These are phyloP conservation scores for Drosophila mojavensis DNA, from an alignment of 1,140 invertebrate genomes.

Conservation along the genomic window DNA sequence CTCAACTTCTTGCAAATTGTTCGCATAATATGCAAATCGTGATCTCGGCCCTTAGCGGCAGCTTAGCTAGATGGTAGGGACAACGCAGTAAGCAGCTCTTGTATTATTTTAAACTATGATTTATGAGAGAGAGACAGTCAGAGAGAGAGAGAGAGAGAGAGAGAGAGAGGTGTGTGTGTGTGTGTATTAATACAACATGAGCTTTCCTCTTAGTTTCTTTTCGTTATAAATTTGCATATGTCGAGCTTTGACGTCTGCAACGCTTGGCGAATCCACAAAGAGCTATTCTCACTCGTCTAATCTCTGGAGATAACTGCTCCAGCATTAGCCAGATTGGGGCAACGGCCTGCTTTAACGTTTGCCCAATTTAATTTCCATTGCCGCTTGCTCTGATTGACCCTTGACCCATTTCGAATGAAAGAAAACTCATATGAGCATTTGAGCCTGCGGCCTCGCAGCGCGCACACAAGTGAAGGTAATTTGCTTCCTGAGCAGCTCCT, in stretches of 20 bases:
- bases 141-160: not conserved
- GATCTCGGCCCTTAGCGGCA: conserved; percentile 22
- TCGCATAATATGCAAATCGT: conserved; percentile 75
- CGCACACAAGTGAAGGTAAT: conserved; percentile 72
- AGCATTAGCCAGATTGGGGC: conserved; percentile 40
- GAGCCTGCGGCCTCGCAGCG: conserved; percentile 23
- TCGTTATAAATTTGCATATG: conserved; percentile 43
- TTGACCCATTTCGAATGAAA: conserved; percentile 30
- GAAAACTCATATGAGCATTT: conserved; percentile 26
- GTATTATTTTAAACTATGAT: conserved; percentile 48
- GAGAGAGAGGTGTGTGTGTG: too few relatives aligned
- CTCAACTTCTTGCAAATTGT: conserved; percentile 73
- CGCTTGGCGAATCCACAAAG: conserved; percentile 45
- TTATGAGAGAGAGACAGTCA: conserved; percentile 16
- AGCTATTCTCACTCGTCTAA: conserved; percentile 9
- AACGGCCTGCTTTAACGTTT: conserved; percentile 16
- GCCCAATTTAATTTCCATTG: conserved; percentile 52
- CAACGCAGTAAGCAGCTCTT: conserved; percentile 12
- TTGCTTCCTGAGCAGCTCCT: conserved; percentile 37
- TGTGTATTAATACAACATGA: conserved; percentile 22
- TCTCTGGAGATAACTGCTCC: conserved; percentile 29
- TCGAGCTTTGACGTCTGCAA: conserved; percentile 45
- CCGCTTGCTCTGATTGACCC: conserved; percentile 55
- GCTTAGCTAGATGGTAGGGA: not conserved
- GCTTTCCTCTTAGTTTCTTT: not conserved